Evolutionary conservation across 2,113 vertebrate species (phyloP).

Genomic region (Sinocyclocheilus maitianheensis): DNA sequence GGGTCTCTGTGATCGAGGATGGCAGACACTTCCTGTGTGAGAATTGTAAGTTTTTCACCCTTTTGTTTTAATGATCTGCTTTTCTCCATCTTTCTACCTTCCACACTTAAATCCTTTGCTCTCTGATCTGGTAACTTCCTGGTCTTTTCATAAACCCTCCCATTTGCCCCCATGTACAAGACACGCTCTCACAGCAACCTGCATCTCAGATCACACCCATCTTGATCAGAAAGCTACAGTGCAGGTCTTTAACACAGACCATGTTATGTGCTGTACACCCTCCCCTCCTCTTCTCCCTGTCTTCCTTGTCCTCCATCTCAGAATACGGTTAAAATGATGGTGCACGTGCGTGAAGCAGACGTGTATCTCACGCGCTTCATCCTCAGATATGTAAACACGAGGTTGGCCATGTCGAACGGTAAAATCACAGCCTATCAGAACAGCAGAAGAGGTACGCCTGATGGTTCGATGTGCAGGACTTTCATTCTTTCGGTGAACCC

Average conservation of each 20-base stretch:
- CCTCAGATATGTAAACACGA: slow-evolving; percentile 82
- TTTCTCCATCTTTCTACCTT: slow-evolving; percentile 47
- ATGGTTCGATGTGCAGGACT: not conserved
- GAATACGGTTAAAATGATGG: slow-evolving; percentile 84
- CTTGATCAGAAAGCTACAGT: slow-evolving; percentile 13
- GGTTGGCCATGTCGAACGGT: slow-evolving; percentile 80
- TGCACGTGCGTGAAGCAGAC: slow-evolving; percentile 83
- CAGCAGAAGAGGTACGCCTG: slow-evolving; percentile 83
- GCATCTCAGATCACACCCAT: slow-evolving; percentile 4
- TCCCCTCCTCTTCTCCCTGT: not conserved
- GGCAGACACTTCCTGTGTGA: slow-evolving; percentile 76
- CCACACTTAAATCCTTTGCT: too few species aligned
- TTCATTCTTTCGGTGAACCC: not conserved
- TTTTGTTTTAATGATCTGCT: not conserved
- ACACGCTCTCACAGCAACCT: not conserved
- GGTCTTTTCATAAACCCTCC: not conserved
- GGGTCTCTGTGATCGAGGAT: slow-evolving; percentile 84
- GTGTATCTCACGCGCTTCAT: slow-evolving; percentile 80
- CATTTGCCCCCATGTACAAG: not conserved
- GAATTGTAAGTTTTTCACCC: slow-evolving; percentile 84
- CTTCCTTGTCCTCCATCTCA: slow-evolving; percentile 62
- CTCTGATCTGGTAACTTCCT: not conserved
- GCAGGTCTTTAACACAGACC: slow-evolving; percentile 57
- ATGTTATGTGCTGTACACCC: slow-evolving; percentile 44
- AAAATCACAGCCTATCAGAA: slow-evolving; percentile 89